Evolutionary conservation across 92 coral and sea anemone genomes (phyloP).

Genomic region (Umimayanthus kanabou): DNA sequence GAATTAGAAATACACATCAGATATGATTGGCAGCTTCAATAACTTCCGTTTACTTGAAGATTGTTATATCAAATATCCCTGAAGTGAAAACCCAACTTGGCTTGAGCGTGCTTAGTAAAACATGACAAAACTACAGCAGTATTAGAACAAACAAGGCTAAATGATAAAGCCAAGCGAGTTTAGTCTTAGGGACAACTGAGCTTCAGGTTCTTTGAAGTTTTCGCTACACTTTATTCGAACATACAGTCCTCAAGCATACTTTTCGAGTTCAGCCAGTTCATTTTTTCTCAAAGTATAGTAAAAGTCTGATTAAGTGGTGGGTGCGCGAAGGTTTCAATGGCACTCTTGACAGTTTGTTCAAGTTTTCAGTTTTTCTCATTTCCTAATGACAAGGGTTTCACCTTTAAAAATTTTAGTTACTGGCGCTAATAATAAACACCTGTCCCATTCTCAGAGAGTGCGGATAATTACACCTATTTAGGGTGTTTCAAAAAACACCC

Average conservation of each 20-base stretch:
- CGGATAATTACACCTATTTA: not conserved
- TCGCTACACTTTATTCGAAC: not conserved
- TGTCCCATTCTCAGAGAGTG: not conserved
- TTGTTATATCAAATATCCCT: not conserved
- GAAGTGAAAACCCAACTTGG: not conserved
- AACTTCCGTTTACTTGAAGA: not conserved
- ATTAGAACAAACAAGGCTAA: not conserved
- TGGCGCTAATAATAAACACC: not conserved
- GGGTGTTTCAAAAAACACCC: no score
- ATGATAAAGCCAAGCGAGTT: not conserved
- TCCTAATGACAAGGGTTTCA: not conserved
- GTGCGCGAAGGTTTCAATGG: not conserved
- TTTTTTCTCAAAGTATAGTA: no score
- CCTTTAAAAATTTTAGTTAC: no score
- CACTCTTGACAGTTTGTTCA: not conserved
- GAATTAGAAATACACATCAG: not conserved
- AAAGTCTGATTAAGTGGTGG: no score
- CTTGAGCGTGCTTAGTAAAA: not conserved
- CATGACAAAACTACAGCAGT: not conserved
- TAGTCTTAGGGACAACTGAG: no score
- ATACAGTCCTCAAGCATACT: no score
- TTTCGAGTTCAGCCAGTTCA: not conserved
- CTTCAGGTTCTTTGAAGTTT: no score
- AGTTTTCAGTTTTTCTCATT: not conserved
- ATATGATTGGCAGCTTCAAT: not conserved